These are phyloP conservation scores for Hypena proboscidalis DNA, from an alignment of 2,888 invertebrate species.

Conservation along the genomic window DNA sequence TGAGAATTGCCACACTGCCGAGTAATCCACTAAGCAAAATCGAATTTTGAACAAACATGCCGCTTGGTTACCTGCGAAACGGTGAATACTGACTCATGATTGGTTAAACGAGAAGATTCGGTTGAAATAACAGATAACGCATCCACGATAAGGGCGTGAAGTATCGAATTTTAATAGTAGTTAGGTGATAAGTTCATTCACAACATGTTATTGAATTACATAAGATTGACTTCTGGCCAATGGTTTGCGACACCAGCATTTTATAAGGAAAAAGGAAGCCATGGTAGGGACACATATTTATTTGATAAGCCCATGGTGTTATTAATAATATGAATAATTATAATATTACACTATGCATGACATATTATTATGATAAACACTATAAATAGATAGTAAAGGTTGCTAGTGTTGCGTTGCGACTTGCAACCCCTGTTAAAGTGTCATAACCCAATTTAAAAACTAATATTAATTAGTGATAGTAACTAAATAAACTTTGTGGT, in stretches of 20 bases:
- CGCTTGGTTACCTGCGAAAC: conserved; percentile 37
- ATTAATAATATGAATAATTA: conserved; percentile 14
- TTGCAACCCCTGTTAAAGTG: conserved; percentile 12
- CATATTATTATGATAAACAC: too few species aligned
- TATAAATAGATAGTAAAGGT: conserved; percentile 17
- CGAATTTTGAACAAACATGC: conserved; percentile 35
- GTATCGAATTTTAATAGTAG: conserved; percentile 24
- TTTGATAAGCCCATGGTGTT: conserved; percentile 34
- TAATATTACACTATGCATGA: too few species aligned
- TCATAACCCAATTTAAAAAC: conserved; percentile 10
- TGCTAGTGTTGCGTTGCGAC: too few species aligned
- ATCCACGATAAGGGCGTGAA: conserved; percentile 50
- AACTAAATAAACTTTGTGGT: conserved; percentile 21
- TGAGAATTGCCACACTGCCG: conserved; percentile 19
- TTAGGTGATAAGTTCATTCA: conserved; percentile 22
- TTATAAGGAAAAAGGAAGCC: conserved; percentile 51
- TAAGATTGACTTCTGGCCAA: conserved; percentile 16
- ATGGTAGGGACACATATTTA: conserved; percentile 29
- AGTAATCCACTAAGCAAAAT: conserved; percentile 20
- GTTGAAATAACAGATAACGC: conserved; percentile 49
- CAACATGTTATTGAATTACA: conserved; percentile 10
- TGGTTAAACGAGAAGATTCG: conserved; percentile 52
- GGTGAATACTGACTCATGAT: conserved; percentile 38
- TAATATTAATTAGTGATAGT: background rate
- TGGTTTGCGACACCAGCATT: conserved; percentile 40